Conservation (phyloP, 2,797 vertebrate species). For the Alosa sapidissima region DNA sequence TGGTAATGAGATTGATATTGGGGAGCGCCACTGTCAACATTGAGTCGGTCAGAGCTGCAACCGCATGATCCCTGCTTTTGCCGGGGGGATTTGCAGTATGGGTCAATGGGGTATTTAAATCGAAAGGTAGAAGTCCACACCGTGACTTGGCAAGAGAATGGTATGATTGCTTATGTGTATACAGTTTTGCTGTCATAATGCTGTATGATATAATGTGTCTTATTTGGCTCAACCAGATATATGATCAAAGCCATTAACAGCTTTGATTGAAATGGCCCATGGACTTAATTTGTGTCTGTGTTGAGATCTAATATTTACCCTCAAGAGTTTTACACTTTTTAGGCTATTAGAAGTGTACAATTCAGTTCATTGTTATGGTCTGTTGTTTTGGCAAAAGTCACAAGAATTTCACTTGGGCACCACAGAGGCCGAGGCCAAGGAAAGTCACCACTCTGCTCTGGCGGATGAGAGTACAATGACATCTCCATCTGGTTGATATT, state of each 20-base stretch:
- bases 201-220: no score
- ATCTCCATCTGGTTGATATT: conserved; percentile 18
- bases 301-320: background rate
- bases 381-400: conserved; percentile 14
- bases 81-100: background rate
- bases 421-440: background rate
- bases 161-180: no score
- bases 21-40: conserved; percentile 4
- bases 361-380: background rate
- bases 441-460: background rate
- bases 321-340: background rate
- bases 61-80: conserved; percentile 2
- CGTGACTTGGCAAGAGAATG: no score
- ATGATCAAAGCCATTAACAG: background rate
- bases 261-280: background rate
- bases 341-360: background rate
- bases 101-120: background rate
- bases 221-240: no score
- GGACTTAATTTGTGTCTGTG: background rate
- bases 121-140: background rate
- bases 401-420: background rate
- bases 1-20: background rate
- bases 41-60: background rate
- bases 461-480: conserved; percentile 7
- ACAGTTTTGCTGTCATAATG: no score